These are phyloP conservation scores for Albula glossodonta DNA, from an alignment of 2,113 vertebrate species.

Conservation along the genomic window DNA sequence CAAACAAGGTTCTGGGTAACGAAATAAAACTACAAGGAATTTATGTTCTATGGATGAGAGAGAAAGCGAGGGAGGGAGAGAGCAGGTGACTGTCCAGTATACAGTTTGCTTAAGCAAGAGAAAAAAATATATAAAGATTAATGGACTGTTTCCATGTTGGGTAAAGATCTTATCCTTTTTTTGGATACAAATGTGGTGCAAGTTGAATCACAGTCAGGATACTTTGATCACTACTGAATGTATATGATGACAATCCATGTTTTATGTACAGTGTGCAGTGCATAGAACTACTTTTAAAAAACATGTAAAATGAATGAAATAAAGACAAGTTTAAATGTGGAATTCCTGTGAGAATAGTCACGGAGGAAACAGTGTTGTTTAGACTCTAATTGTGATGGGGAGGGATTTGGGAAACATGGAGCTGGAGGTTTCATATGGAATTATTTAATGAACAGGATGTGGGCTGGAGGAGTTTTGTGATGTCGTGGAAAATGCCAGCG, in stretches of 20 bases:
- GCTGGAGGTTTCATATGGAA: conserved; percentile 13
- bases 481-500: conserved; percentile 21
- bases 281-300: no score
- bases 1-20: no score
- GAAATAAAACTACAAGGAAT: no score
- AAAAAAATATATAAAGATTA: not conserved
- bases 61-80: no score
- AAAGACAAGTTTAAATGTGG: no score
- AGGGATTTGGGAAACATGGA: not conserved
- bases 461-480: conserved; percentile 19
- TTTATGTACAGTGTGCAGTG: no score
- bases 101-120: not conserved
- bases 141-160: not conserved
- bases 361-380: not conserved
- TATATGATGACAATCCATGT: no score
- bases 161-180: not conserved
- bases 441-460: conserved; percentile 26
- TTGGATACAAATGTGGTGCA: no score
- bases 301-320: no score
- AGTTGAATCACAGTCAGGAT: no score
- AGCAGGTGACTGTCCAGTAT: not conserved
- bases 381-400: not conserved
- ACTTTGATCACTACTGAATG: no score
- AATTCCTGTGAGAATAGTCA: not conserved
- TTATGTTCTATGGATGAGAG: no score